Base-by-base conservation (phyloP, 1,140 invertebrate genomes). In the Drosophila busckii region DNA sequence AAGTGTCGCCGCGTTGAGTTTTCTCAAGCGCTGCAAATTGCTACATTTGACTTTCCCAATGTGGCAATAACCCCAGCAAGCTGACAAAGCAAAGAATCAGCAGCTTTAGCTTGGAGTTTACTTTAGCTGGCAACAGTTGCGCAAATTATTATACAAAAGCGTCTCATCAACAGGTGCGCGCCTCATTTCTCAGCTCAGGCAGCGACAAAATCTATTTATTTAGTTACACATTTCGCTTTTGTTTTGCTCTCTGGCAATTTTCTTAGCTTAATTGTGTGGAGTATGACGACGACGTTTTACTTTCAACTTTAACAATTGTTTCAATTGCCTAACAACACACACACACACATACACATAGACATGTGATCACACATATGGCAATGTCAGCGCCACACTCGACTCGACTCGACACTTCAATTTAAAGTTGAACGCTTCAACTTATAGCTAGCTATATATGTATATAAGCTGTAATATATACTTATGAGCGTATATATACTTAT, bases 191-290 rank as follows among this genome's bases (percentile, higher is more conserved):
- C 59, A 58, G 42, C 31, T 37, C n/a, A n/a, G n/a, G 40, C 41
- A 56, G 63, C 73, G 50, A n/a, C 28, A 28, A 68, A 69, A 73
- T 80, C 68, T 78, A 78, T 78, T 78, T 78, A 65, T 78, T 78
- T 60, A 60, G 58, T 70, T 70, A 67, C 62, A 78, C 52, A 67
- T 66, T 70, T 60, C 34, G 55, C 34, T 34, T 25, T 55, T 41
- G 25, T 25, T 25, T 29, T 22, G 2, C 3, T 23, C 12, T 52
- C n/a, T n/a, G n/a, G n/a, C n/a, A n/a, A n/a, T 20, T 10, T 23
- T 53, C 19, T 23, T 23, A 12, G 15, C n/a, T 40, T 12, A 45
- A 56, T 42, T 48, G 46, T 31, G 19, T 49, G 45, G 35, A 22
- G 28, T 56, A 54, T 41, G 58, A 38, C 42, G 50, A 13, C 15